phyloP scores from a whole-genome alignment of 2,888 invertebrate species.

The Rambutsinella grinnellia region DNA sequence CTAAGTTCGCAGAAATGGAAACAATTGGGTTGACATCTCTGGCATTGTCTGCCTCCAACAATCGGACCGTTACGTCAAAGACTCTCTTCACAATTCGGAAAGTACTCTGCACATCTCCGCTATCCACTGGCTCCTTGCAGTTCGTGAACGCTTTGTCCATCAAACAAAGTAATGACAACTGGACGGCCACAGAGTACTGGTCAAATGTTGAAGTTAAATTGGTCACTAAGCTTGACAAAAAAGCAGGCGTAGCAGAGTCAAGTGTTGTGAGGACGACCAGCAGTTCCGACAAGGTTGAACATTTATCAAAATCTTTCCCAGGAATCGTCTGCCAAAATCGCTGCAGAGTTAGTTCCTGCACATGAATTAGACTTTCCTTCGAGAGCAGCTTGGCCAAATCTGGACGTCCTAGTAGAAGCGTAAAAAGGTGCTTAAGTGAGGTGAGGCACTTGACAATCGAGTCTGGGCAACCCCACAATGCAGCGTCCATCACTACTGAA shows the following conservation, averaged over 20 bases:
- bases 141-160: conserved; percentile 53
- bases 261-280: conserved; percentile 21
- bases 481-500: conserved; percentile 22
- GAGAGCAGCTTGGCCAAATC: conserved; percentile 22
- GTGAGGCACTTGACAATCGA: conserved; percentile 33
- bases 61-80: conserved; percentile 43
- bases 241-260: conserved; percentile 2
- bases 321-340: conserved; percentile 43
- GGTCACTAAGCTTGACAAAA: conserved; percentile 41
- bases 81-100: conserved; percentile 55
- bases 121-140: conserved; percentile 28
- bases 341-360: conserved; percentile 16
- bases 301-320: background rate
- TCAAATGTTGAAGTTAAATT: conserved; percentile 33
- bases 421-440: conserved; percentile 51
- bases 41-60: conserved; percentile 33
- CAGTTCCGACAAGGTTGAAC: conserved; percentile 28
- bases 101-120: conserved; percentile 51
- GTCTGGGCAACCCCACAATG: conserved; percentile 1
- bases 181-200: conserved; percentile 38
- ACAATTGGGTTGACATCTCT: conserved; percentile 45
- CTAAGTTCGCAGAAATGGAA: conserved; percentile 40
- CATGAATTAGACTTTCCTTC: background rate
- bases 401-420: conserved; percentile 36
- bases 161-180: conserved; percentile 51